Evolutionary conservation across 2,888 invertebrate genomes (phyloP), one percentile per base, ranked within the genome.

Genomic region (Eupithecia vulgata): DNA sequence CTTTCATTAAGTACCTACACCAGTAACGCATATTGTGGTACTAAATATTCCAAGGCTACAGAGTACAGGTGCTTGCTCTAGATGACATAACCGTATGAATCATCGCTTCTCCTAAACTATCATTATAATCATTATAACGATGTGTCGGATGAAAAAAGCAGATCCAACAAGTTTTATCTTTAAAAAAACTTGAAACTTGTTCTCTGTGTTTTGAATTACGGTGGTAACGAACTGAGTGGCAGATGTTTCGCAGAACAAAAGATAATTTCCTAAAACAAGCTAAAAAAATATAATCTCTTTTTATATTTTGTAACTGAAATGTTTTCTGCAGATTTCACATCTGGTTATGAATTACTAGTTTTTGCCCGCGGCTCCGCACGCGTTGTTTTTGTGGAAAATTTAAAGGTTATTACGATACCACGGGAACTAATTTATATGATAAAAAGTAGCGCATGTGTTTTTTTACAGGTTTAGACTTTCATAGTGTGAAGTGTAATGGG

Each of bases 61-160:
- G 77, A 78, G 62, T 69, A 74, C 67, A 76, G 78, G 78, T 77
- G 74, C 72, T 66, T 71, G 78, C 68, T 74, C 79, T 59, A 73
- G 71, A 79, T 79, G 79, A 81, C 81, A 81, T 80, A 80, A 80
- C 61, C 72, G 70, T 45, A 74, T 80, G 79, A 80, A 76, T 79
- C 80, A 81, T 69, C 64, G 72, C 57, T 66, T 52, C 65, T 68
- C 25, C 65, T 65, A 65, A 65, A 65, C 64, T 70, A 61, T 68
- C 67, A 71, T 75, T 68, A 70, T 66, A 61, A 57, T 68, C 67
- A 71, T 74, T 68, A 70, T 64, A 65, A 21, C 30, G 64, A 57
- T 52, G 30, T 68, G 40, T 45, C 45, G 62, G 25, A 59, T 65
- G 42, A 68, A 73, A 73, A 73, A 62, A 48, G 37, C n/a, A 34